Percentiles rank a stretch among this genome's conserved stretches.
These are phyloP conservation scores for Anoncus sp. DNA, from an alignment of 2,888 invertebrate species.

Conservation along the genomic window DNA sequence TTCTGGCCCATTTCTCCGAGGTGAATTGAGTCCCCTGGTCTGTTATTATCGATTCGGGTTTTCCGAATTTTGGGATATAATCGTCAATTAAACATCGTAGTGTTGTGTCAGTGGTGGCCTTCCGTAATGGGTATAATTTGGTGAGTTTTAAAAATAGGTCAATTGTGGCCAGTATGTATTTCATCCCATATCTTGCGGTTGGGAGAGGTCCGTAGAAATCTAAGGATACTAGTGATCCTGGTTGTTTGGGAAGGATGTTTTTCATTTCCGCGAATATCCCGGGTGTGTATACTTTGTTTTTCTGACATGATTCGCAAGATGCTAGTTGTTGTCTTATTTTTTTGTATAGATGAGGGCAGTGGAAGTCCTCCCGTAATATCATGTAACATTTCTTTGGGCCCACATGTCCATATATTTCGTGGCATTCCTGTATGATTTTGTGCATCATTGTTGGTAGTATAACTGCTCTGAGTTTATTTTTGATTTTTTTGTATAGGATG, in stretches of 20 bases:
- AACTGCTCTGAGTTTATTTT: background rate
- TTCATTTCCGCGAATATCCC: slow-evolving; percentile 7
- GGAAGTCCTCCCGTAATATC: too few relatives aligned
- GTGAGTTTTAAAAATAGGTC: slow-evolving; percentile 64
- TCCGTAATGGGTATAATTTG: slow-evolving; percentile 55
- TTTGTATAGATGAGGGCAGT: background rate
- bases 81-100: background rate
- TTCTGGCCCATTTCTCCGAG: slow-evolving; percentile 59
- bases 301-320: background rate
- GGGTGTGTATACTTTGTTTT: background rate
- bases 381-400: background rate
- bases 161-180: slow-evolving; percentile 50
- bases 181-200: slow-evolving; percentile 12
- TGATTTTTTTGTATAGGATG: background rate
- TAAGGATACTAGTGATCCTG: slow-evolving; percentile 40
- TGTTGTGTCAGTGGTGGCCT: slow-evolving; percentile 29
- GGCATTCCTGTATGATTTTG: background rate
- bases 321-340: background rate
- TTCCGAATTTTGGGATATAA: slow-evolving; percentile 20
- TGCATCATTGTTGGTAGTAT: background rate
- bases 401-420: slow-evolving; percentile 2
- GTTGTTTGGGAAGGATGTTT: slow-evolving; percentile 29
- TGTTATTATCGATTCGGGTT: slow-evolving; percentile 10
- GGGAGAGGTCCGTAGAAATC: slow-evolving; percentile 59
- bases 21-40: slow-evolving; percentile 65